These are phyloP conservation scores for Oscheius onirici DNA, from an alignment of 2,888 invertebrate genomes.

Conservation along the genomic window DNA sequence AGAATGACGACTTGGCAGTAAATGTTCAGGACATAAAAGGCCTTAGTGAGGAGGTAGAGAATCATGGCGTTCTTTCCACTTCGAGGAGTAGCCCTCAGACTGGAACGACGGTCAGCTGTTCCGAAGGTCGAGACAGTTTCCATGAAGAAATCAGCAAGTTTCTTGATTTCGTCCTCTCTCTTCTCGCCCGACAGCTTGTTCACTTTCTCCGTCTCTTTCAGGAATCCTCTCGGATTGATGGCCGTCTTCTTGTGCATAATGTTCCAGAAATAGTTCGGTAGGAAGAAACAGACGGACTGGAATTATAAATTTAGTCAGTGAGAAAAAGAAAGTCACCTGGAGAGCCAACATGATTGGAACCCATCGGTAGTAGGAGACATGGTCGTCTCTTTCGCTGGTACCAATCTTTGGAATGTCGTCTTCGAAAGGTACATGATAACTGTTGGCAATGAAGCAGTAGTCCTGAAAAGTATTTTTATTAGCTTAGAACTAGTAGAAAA, in stretches of 20 bases:
- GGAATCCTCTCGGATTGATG: constrained; percentile 39
- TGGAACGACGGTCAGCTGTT: constrained; percentile 1
- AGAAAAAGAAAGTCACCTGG: constrained; percentile 43
- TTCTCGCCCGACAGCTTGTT: constrained; percentile 43
- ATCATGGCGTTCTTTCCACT: constrained; percentile 65
- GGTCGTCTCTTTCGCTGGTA: constrained; percentile 41
- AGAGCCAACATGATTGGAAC: constrained; percentile 71
- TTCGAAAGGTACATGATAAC: constrained; percentile 61
- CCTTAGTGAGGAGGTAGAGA: constrained; percentile 72
- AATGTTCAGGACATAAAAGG: constrained; percentile 72
- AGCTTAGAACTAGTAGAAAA: no score
- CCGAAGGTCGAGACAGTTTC: constrained; percentile 55
- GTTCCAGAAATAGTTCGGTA: constrained; percentile 73
- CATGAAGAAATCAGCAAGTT: constrained; percentile 52
- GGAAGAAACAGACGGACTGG: constrained; percentile 72
- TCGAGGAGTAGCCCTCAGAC: constrained; percentile 32
- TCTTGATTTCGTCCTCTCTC: constrained; percentile 51
- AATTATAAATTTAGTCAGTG: no score
- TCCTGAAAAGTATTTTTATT: constrained; percentile 24
- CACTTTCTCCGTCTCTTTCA: constrained; percentile 39
- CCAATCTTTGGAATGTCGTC: constrained; percentile 28
- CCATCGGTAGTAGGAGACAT: constrained; percentile 64
- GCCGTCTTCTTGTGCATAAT: constrained; percentile 63
- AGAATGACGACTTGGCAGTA: constrained; percentile 72
- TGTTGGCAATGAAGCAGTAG: constrained; percentile 64